phyloP scores from a whole-genome alignment of 2,797 vertebrate species.

The Monodelphis domestica region DNA sequence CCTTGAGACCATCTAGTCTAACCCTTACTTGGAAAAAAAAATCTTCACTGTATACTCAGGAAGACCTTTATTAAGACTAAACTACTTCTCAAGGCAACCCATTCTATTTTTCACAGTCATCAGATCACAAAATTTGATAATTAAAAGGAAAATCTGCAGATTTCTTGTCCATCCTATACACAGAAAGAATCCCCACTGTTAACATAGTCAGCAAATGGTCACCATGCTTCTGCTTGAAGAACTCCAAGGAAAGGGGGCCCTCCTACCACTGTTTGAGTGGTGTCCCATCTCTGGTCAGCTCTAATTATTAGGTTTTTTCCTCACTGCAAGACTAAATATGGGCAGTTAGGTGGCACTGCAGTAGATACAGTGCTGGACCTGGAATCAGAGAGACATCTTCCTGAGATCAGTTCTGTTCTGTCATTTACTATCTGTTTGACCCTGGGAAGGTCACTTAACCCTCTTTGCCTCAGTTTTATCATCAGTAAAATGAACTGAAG shows the following conservation, averaged over 20 bases:
- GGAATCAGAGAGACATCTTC: too few relatives aligned
- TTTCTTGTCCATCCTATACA: background rate
- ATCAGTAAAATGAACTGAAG: background rate
- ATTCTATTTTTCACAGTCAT: background rate
- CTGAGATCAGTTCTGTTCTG: conserved; percentile 31
- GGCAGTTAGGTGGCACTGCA: too few relatives aligned
- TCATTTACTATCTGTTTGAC: conserved; percentile 9
- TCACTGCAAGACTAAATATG: background rate
- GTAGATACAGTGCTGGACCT: too few relatives aligned
- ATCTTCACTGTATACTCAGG: too few relatives aligned
- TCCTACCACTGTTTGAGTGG: background rate
- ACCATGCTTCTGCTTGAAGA: background rate
- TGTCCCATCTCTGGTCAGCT: background rate
- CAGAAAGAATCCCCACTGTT: too few relatives aligned
- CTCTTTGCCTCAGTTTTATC: conserved; percentile 32
- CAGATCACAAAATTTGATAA: background rate
- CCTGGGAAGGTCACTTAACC: background rate
- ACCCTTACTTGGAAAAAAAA: too few relatives aligned
- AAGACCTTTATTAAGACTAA: too few relatives aligned
- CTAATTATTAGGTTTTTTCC: background rate
- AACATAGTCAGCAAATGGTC: background rate
- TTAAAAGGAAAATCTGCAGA: background rate
- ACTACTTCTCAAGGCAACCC: background rate
- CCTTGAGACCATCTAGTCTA: background rate
- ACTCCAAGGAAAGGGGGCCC: background rate